Evolutionary conservation across 2,888 invertebrate genomes (phyloP).

Genomic region (Thysanoteuthis rhombus): DNA sequence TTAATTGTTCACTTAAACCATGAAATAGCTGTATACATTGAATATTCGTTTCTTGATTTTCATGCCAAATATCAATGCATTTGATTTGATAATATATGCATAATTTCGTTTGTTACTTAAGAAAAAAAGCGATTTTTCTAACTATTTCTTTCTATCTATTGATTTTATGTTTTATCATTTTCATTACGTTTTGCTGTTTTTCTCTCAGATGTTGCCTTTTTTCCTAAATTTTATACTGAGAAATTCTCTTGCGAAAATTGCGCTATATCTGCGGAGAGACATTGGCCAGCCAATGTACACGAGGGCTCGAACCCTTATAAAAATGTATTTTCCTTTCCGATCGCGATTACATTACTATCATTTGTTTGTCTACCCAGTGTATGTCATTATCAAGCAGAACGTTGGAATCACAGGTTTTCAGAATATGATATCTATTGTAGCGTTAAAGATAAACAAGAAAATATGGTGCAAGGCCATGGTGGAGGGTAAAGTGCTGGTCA

Average conservation of each 20-base stretch:
- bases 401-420: neutral
- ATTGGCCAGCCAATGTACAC: neutral
- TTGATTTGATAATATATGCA: too few relatives aligned
- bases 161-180: neutral
- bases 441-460: too few relatives aligned
- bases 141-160: neutral
- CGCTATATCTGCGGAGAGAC: neutral
- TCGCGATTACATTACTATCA: too few relatives aligned
- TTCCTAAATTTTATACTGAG: neutral
- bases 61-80: too few relatives aligned
- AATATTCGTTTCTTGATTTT: too few relatives aligned
- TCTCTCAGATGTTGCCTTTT: neutral
- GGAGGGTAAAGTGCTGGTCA: too few relatives aligned
- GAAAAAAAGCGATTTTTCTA: neutral
- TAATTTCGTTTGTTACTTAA: too few relatives aligned
- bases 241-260: neutral
- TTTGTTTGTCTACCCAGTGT: neutral
- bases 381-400: neutral
- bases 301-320: neutral
- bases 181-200: neutral
- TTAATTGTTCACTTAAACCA: too few relatives aligned
- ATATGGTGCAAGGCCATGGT: too few relatives aligned
- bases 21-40: too few relatives aligned
- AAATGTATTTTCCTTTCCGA: too few relatives aligned
- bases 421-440: too few relatives aligned